phyloP scores from a whole-genome alignment of 2,113 vertebrate genomes.

The Psilopsiagon aymara region DNA sequence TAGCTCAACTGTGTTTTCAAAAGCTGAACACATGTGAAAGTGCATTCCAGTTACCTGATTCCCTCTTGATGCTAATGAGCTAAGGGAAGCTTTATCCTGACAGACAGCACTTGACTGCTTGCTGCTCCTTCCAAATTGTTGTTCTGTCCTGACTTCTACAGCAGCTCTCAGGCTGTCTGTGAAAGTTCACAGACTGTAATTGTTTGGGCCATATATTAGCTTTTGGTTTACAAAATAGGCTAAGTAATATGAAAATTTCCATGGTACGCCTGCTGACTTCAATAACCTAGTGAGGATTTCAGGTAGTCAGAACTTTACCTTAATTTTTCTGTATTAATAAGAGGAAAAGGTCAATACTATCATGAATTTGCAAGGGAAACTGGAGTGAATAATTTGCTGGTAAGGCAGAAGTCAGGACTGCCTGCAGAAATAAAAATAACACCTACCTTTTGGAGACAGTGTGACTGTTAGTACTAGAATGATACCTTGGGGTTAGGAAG shows the following conservation, averaged over 20 bases:
- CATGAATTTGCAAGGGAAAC: background rate
- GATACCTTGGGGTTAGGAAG: background rate
- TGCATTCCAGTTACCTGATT: conserved; percentile 12
- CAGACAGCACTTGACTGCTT: background rate
- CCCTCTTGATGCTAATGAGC: conserved; percentile 7
- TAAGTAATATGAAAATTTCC: conserved; percentile 7
- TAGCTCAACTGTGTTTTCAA: background rate
- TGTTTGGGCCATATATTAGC: conserved; percentile 8
- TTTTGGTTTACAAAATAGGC: background rate
- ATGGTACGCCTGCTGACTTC: background rate
- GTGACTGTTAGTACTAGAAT: background rate
- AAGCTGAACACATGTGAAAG: background rate
- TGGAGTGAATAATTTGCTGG: background rate
- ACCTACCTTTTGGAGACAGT: background rate
- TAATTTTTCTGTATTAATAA: background rate
- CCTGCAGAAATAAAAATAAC: background rate
- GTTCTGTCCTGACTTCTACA: background rate
- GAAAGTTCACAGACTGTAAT: conserved; percentile 1
- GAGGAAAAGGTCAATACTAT: background rate
- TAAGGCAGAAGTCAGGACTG: background rate
- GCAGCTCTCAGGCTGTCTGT: background rate
- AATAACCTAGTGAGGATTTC: conserved; percentile 7
- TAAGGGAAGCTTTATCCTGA: background rate
- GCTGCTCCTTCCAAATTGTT: conserved; percentile 6
- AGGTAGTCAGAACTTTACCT: background rate